A percentile compares a stretch with the other conserved stretches of the same genome.
Evolutionary conservation across 2,888 invertebrate genomes (phyloP).

Genomic region (Anthoptus insignis): DNA sequence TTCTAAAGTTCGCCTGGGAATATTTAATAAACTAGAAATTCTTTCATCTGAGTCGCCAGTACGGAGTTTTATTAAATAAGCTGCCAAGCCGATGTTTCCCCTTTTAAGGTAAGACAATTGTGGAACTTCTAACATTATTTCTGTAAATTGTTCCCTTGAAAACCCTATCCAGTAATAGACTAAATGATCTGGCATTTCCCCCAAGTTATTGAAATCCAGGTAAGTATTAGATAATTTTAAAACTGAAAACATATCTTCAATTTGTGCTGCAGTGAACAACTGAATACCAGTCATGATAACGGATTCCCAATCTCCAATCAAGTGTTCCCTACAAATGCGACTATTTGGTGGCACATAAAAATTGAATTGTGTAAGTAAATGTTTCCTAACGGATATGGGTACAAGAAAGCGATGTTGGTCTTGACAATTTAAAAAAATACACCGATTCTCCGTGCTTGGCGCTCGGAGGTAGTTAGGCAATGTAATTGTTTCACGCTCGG

Average conservation of each 20-base stretch:
- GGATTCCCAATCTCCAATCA: too few relatives aligned
- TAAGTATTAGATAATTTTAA: too few relatives aligned
- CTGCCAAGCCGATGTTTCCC: not conserved
- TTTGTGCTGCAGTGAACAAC: not conserved
- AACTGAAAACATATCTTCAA: not conserved
- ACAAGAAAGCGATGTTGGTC: too few relatives aligned
- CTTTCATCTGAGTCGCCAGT: not conserved
- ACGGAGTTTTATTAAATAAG: conserved; percentile 9
- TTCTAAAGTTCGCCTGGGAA: not conserved
- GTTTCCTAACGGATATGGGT: too few relatives aligned
- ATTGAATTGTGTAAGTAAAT: too few relatives aligned
- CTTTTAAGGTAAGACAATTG: not conserved
- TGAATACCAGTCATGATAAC: conserved; percentile 12
- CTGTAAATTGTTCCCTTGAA: not conserved
- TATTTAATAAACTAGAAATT: not conserved
- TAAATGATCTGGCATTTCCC: not conserved
- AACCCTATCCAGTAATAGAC: conserved; percentile 12
- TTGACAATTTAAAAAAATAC: too few relatives aligned
- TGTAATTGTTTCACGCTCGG: too few relatives aligned
- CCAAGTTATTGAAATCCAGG: not conserved
- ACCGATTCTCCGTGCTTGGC: too few relatives aligned
- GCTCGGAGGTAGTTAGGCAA: too few relatives aligned
- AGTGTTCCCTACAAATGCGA: too few relatives aligned
- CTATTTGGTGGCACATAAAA: too few relatives aligned
- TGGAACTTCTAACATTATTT: not conserved